Percentiles rank a stretch among this genome's conserved stretches.
These are phyloP conservation scores for Echinarachnius parma DNA, from an alignment of 53 echinoderm and acorn worm genomes.

Conservation along the genomic window DNA sequence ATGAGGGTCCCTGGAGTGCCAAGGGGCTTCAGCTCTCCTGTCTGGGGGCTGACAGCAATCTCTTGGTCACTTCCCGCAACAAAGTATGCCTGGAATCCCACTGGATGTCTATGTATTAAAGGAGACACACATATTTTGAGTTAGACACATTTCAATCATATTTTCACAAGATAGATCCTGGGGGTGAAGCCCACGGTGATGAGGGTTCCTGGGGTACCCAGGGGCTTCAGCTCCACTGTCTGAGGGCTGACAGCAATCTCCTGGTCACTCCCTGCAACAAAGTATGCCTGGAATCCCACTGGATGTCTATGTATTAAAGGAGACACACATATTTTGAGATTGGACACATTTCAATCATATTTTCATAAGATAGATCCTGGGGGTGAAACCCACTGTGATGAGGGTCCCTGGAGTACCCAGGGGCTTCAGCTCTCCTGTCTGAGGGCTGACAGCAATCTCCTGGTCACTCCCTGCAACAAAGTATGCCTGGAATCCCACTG, in stretches of 20 bases:
- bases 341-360: too few species aligned
- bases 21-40: constrained; percentile 77
- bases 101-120: constrained; percentile 96
- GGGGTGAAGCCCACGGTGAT: constrained; percentile 82
- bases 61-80: constrained; percentile 89
- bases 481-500: constrained; percentile 85
- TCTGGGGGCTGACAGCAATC: constrained; percentile 89
- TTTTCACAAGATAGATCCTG: too few species aligned
- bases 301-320: too few species aligned
- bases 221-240: constrained; percentile 80
- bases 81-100: constrained; percentile 89
- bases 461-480: constrained; percentile 90
- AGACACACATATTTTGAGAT: too few species aligned
- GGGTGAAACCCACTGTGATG: constrained; percentile 77
- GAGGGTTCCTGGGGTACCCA: constrained; percentile 80
- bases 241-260: constrained; percentile 92
- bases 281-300: constrained; percentile 85
- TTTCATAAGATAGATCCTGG: constrained; percentile 87
- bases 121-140: too few species aligned
- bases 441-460: constrained; percentile 88
- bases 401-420: constrained; percentile 81
- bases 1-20: constrained; percentile 83
- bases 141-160: too few species aligned
- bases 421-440: constrained; percentile 85
- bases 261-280: constrained; percentile 86